Conservation (phyloP, 2,113 vertebrate genomes). For the Pyxicephalus adspersus region DNA sequence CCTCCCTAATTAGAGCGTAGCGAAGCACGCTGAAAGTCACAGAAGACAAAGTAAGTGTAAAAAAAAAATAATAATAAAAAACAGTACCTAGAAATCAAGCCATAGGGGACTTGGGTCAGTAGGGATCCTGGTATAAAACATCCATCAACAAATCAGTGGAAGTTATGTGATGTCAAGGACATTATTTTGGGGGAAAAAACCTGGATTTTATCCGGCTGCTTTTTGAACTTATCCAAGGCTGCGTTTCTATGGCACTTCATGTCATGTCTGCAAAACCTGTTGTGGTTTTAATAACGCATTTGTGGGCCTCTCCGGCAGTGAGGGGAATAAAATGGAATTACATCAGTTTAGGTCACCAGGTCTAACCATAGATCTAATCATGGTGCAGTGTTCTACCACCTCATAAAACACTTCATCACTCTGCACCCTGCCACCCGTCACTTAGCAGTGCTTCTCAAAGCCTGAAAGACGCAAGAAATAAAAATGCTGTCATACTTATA, state of each 20-base stretch:
- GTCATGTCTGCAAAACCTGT: neutral
- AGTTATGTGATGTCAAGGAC: neutral
- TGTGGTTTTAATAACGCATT: conserved; percentile 14
- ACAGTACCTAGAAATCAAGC: neutral
- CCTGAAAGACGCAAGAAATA: neutral
- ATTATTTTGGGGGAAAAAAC: neutral
- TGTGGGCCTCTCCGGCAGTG: neutral
- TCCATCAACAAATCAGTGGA: neutral
- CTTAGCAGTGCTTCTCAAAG: neutral
- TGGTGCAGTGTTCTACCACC: conserved; percentile 29
- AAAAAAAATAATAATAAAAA: neutral
- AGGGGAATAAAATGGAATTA: conserved; percentile 19
- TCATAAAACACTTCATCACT: conserved; percentile 40
- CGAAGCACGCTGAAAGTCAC: too few species aligned
- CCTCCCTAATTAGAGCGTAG: too few species aligned
- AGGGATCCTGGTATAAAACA: neutral
- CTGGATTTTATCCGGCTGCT: neutral
- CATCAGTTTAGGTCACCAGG: conserved; percentile 24
- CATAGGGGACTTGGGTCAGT: neutral
- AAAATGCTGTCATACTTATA: too few species aligned
- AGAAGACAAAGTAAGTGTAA: neutral
- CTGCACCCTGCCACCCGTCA: neutral
- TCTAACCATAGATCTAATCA: conserved; percentile 21
- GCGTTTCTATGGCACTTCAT: neutral
- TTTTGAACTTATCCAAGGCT: neutral